Evolutionary conservation across 1,140 invertebrate species (phyloP), one percentile per base, ranked within the genome.

Genomic region (Mercenaria mercenaria): DNA sequence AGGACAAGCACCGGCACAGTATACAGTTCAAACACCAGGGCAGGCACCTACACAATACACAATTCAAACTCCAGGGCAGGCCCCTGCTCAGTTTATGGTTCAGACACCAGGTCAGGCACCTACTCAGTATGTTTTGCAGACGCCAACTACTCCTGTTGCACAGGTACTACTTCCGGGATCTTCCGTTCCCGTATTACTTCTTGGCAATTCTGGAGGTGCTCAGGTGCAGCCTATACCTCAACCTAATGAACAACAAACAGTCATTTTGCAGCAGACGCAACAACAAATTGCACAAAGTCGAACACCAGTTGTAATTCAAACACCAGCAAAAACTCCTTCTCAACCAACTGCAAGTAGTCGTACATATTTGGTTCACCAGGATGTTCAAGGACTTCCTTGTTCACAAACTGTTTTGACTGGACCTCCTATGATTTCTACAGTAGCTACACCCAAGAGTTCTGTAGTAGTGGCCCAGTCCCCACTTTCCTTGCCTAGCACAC

Each of bases 151-250:
- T 11, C 83, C 83, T 2, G 69, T 85, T 56, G 83, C 83, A 10
- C 83, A 85, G 34, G 69, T 85, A 29, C 32, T 85, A 43, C 37
- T 85, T 26, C 83, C 83, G 20, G 83, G 83, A 50, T 85, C 83
- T 26, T 50, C 26, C 23, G 32, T 76, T 15, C 83, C 83, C 6
- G 41, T 85, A 26, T 37, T 85, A n/a, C n/a, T 85, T 39, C 43
- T 72, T 47, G 64, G 83, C 34, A 50, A 34, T 20, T 20, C 67
- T 29, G 29, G 47, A n/a, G 23, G 47, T 76, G 34, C 29, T 11
- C n/a, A 18, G 1, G n/a, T 59, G 10, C 76, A 56, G 37, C 50
- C 10, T 4, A 18, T 79, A 4, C 3, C 34, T 18, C 50, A 67
- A 52, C 34, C 61, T 23, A 4, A 52, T 11, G 41, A 82, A 29